These are phyloP conservation scores for Ganaspis sp. DNA, from an alignment of 1,140 invertebrate species.

Conservation along the genomic window DNA sequence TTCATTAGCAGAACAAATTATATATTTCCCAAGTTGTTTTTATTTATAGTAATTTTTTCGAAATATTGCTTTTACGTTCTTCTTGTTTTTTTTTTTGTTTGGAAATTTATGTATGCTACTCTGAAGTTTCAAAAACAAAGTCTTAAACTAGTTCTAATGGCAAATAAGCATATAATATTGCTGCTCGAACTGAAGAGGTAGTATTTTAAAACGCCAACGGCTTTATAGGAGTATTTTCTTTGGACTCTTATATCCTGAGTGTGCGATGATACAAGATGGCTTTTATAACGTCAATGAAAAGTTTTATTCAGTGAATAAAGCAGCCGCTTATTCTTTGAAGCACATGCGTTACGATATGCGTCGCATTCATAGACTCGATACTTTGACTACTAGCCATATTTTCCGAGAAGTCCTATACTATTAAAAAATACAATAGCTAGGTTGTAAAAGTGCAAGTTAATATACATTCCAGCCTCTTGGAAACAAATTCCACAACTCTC, in stretches of 20 bases:
- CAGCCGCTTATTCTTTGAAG: not conserved
- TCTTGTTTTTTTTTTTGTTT: no score
- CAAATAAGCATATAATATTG: no score
- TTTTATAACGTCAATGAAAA: conserved; percentile 1
- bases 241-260: not conserved
- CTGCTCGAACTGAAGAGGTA: not conserved
- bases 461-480: no score
- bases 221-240: not conserved
- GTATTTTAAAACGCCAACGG: not conserved
- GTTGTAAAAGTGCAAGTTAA: no score
- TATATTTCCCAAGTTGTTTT: no score
- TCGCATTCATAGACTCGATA: not conserved
- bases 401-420: not conserved
- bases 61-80: no score
- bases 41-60: no score
- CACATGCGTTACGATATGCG: conserved; percentile 1
- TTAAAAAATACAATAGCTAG: no score
- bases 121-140: no score
- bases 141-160: no score
- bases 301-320: not conserved
- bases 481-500: conserved; percentile 4
- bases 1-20: no score
- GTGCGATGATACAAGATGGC: not conserved
- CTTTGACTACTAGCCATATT: not conserved
- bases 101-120: no score